These are phyloP conservation scores for Falco punctatus DNA, from an alignment of 2,113 vertebrate species.

Conservation along the genomic window DNA sequence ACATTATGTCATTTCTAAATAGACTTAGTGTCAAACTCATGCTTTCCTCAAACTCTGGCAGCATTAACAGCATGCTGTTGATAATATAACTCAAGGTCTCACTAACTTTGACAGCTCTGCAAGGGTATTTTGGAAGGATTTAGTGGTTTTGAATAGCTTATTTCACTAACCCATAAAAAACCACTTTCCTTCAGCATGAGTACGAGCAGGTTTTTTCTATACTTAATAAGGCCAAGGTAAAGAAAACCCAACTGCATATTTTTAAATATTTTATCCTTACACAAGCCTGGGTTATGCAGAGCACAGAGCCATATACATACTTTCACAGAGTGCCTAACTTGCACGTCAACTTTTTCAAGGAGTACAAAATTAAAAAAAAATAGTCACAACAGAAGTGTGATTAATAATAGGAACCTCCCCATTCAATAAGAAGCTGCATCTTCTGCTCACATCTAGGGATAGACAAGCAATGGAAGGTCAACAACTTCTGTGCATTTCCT, in stretches of 20 bases:
- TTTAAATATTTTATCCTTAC: slow-evolving; percentile 35
- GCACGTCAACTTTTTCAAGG: neutral
- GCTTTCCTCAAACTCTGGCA: neutral
- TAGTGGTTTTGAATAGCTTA: slow-evolving; percentile 39
- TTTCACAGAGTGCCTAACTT: neutral
- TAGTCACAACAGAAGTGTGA: neutral
- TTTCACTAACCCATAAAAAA: slow-evolving; percentile 46
- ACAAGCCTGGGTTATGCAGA: slow-evolving; percentile 18
- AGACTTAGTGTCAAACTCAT: neutral
- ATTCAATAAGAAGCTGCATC: neutral
- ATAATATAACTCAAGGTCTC: neutral
- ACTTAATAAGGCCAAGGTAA: slow-evolving; percentile 48
- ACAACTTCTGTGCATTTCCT: neutral
- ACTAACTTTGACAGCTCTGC: slow-evolving; percentile 10
- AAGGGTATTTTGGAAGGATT: slow-evolving; percentile 34
- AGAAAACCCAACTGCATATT: slow-evolving; percentile 41
- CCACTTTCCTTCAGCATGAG: slow-evolving; percentile 17
- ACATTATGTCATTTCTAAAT: neutral
- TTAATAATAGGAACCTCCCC: neutral
- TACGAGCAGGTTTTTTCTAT: neutral
- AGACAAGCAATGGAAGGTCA: neutral
- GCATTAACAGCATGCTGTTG: neutral
- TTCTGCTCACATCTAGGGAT: neutral
- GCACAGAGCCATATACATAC: slow-evolving; percentile 1
- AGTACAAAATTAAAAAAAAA: neutral